Base-by-base conservation (phyloP, 2,113 vertebrate genomes). In the Dicaeum eximium region DNA sequence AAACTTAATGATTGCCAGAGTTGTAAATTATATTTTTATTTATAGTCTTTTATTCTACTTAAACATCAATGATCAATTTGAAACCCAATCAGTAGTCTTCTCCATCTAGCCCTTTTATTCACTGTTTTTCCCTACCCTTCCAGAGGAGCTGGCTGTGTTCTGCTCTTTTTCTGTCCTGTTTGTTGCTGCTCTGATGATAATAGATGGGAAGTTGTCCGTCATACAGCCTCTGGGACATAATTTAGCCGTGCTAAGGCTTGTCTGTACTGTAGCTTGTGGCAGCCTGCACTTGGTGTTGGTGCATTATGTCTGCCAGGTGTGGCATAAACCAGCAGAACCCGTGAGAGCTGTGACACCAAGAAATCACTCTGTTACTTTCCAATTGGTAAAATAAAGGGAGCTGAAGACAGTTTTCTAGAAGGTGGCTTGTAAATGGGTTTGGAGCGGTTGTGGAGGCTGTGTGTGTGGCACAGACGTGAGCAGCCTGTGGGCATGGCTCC, bases 231-330 rank as follows among this genome's bases (percentile, higher is more conserved):
- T 47, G 58, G 58, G 48, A 31, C 1, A 4, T 42, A 37, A 51
- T 77, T 65, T 64, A 65, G 22, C 64, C 16, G 1, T 10, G 2
- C 14, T 15, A 30, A 42, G 25, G 15, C 51, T 64, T 71, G 17
- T 42, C n/a, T 37, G 47, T 42, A 1, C 38, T 51, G 2, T 3
- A n/a, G 53, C 13, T 92, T 0, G 0, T 79, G 73, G 6, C 77
- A 73, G 19, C 22, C 21, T 51, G 51, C 6, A 0, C 71, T 85
- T 56, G 0, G 0, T 42, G 7, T 24, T 66, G n/a, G 13, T 64
- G 33, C 11, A 2, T 40, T 64, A 1, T 3, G 5, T 77, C 75
- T 92, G 2, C 31, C 10, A 40, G 47, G 27, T 54, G 9, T 16
- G 47, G 37, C 20, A 4, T 47, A 44, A 60, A 60, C 11, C 66